Evolutionary conservation across 64 coral and sea anemone genomes (phyloP).

Genomic region (Cladopsammia gracilis): DNA sequence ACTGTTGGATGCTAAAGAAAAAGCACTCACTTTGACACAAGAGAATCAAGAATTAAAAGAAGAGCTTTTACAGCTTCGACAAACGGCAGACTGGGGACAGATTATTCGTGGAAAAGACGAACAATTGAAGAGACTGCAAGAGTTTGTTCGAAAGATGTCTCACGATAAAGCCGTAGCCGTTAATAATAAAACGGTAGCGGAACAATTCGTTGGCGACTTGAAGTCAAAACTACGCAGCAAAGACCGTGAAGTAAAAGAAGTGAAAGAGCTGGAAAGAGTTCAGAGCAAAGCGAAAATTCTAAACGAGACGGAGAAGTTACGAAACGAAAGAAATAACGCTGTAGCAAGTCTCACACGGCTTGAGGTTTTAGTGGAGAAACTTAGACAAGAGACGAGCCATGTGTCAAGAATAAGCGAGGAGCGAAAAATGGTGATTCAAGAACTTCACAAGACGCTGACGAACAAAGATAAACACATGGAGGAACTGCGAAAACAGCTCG

Average conservation of each 20-base stretch:
- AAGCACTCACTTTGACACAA: conserved; percentile 20
- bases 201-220: conserved; percentile 54
- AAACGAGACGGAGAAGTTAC: conserved; percentile 79
- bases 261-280: conserved; percentile 65
- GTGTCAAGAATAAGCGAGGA: conserved; percentile 42
- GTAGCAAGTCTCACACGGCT: conserved; percentile 58
- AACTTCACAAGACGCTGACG: conserved; percentile 51
- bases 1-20: conserved; percentile 27
- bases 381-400: conserved; percentile 25
- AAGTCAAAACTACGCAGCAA: conserved; percentile 79
- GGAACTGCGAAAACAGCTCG: conserved; percentile 66
- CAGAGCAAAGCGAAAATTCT: conserved; percentile 87
- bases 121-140: conserved; percentile 66
- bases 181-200: conserved; percentile 60
- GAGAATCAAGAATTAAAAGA: conserved; percentile 74
- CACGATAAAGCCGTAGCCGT: conserved; percentile 80
- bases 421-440: conserved; percentile 67
- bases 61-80: conserved; percentile 36
- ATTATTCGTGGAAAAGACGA: conserved; percentile 73
- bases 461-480: conserved; percentile 80
- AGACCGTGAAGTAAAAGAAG: conserved; percentile 50
- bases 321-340: conserved; percentile 63
- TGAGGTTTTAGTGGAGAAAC: conserved; percentile 41
- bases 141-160: conserved; percentile 69
- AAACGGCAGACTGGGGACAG: conserved; percentile 77